A percentile compares a stretch with the other conserved stretches of the same genome.
These are phyloP conservation scores for Gasterosteus nipponicus DNA, from an alignment of 2,113 vertebrate genomes.

Conservation along the genomic window DNA sequence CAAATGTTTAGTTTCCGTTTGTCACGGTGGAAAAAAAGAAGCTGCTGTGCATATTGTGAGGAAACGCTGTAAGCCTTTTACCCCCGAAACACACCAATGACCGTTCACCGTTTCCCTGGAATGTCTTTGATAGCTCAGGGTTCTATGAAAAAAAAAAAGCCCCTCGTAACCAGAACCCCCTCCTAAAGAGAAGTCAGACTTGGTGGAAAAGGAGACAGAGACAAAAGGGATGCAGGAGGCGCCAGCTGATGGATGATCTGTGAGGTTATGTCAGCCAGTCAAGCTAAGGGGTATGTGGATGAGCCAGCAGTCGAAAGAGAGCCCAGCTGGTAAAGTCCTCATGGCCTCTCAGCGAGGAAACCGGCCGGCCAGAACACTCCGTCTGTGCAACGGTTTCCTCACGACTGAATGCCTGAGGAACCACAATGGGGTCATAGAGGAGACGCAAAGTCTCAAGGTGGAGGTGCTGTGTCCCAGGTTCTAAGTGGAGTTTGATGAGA, in stretches of 20 bases:
- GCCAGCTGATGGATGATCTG: slow-evolving; percentile 52
- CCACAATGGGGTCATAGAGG: slow-evolving; percentile 58
- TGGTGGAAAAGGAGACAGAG: slow-evolving; percentile 11
- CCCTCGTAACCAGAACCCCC: slow-evolving; percentile 34
- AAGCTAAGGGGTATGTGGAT: neutral
- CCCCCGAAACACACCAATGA: slow-evolving; percentile 50
- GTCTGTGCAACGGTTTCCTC: slow-evolving; percentile 4
- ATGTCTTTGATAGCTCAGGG: slow-evolving; percentile 68
- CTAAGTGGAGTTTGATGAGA: slow-evolving; percentile 28
- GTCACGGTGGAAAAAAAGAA: slow-evolving; percentile 13
- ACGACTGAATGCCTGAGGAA: slow-evolving; percentile 52
- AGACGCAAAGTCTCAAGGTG: slow-evolving; percentile 43
- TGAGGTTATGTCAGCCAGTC: neutral
- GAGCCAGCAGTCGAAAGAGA: slow-evolving; percentile 8
- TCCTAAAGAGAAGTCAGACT: slow-evolving; percentile 26
- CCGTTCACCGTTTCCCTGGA: slow-evolving; percentile 48
- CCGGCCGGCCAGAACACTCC: neutral
- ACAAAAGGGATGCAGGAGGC: slow-evolving; percentile 6
- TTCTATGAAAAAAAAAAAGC: slow-evolving; percentile 41
- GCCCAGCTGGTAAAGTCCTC: slow-evolving; percentile 63
- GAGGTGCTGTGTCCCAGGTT: slow-evolving; percentile 1
- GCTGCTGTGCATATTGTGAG: slow-evolving; percentile 24
- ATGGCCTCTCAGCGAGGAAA: slow-evolving; percentile 59
- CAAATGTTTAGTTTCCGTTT: slow-evolving; percentile 23
- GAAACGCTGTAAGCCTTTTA: slow-evolving; percentile 44